Evolutionary conservation across 2,888 invertebrate species (phyloP).

Genomic region (Therioaphis trifolii): DNA sequence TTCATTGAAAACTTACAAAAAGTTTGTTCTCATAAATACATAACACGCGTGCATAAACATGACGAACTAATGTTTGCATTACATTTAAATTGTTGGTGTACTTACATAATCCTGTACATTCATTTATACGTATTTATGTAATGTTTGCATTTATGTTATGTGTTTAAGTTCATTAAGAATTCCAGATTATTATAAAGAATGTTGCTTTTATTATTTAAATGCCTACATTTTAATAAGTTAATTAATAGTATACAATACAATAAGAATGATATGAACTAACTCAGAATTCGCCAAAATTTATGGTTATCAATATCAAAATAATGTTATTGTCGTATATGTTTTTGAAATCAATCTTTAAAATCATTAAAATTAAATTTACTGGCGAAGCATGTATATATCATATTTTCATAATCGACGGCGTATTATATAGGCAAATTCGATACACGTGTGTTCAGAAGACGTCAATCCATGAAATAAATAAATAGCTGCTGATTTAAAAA

Average conservation of each 20-base stretch:
- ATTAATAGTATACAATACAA: no score
- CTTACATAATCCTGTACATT: neutral
- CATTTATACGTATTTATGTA: neutral
- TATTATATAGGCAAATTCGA: constrained; percentile 39
- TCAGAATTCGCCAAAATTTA: no score
- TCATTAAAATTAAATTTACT: neutral
- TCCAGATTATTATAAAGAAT: neutral
- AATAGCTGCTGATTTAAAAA: constrained; percentile 2
- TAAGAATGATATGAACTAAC: no score
- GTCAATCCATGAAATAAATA: no score
- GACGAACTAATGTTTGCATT: no score
- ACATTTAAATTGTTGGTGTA: neutral
- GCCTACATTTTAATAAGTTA: neutral
- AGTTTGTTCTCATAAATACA: neutral
- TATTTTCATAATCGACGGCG: neutral
- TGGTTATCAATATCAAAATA: no score
- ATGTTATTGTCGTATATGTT: no score
- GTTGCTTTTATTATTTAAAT: neutral
- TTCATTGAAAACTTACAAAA: constrained; percentile 17
- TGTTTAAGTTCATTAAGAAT: neutral
- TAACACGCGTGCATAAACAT: neutral
- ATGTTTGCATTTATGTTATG: neutral
- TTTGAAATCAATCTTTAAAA: neutral
- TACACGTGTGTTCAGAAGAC: neutral
- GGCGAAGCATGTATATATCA: neutral